These are phyloP conservation scores for Muntiacus reevesi DNA, from an alignment of 2,113 vertebrate genomes.

Conservation along the genomic window DNA sequence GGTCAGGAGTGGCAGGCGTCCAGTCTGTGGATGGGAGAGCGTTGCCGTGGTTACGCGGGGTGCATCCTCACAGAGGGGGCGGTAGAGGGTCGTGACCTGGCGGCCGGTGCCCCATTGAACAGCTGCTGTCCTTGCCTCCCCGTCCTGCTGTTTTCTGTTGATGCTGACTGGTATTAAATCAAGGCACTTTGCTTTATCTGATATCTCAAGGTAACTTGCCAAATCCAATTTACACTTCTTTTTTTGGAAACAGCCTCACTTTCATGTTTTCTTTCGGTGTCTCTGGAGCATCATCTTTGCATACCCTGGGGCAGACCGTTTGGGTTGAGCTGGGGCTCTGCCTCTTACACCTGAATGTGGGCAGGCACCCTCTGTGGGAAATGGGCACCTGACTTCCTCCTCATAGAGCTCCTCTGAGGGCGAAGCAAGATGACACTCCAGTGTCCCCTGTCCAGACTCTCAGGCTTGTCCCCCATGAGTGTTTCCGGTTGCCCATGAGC, in stretches of 20 bases:
- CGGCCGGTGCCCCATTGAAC: accelerated
- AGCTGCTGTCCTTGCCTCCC: background rate
- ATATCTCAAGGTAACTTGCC: background rate
- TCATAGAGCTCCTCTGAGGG: background rate
- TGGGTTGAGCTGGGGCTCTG: background rate
- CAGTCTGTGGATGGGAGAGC: background rate
- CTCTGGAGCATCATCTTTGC: background rate
- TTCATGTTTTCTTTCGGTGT: background rate
- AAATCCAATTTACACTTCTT: background rate
- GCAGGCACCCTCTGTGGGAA: background rate
- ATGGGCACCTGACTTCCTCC: background rate
- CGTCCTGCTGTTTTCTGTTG: no score
- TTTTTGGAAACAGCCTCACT: background rate
- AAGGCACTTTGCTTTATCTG: background rate
- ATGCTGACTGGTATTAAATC: no score
- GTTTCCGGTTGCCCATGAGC: background rate
- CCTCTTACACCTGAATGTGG: background rate
- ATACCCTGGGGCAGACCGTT: background rate
- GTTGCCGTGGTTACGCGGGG: accelerated
- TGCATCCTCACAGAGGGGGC: accelerated
- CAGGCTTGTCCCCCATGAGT: no score
- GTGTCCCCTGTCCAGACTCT: no score
- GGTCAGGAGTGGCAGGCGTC: background rate
- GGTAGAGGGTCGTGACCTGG: accelerated
- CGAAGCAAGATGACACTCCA: background rate